Evolutionary conservation across 2,888 invertebrate genomes (phyloP).

Genomic region (Neoaliturus tenellus): DNA sequence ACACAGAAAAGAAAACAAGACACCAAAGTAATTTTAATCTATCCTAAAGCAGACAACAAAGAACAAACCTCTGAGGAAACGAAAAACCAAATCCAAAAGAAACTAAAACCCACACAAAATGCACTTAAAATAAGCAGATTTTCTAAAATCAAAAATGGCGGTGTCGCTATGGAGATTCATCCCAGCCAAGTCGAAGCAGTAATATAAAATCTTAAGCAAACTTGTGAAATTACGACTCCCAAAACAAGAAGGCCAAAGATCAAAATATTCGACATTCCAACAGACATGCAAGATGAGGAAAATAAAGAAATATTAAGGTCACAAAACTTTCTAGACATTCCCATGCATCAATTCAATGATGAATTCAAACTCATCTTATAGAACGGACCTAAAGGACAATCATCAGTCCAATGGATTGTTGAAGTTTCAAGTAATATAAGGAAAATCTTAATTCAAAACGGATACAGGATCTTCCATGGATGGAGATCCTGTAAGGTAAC

Average conservation of each 20-base stretch:
- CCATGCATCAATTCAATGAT: not conserved
- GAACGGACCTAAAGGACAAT: not conserved
- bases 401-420: not conserved
- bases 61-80: not conserved
- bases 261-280: not conserved
- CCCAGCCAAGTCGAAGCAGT: too few species aligned
- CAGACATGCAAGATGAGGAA: not conserved
- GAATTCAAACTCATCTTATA: not conserved
- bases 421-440: not conserved
- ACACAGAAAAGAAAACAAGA: too few species aligned
- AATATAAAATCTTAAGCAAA: not conserved
- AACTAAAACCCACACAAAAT: not conserved
- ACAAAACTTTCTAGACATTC: not conserved
- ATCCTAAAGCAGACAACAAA: not conserved
- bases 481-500: conserved; percentile 58
- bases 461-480: conserved; percentile 53
- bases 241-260: not conserved
- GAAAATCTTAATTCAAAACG: not conserved
- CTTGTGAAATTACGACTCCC: not conserved
- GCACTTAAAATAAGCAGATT: not conserved
- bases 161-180: conserved; percentile 1
- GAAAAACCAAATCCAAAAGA: not conserved
- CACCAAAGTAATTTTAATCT: not conserved
- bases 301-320: not conserved
- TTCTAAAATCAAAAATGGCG: not conserved